These are phyloP conservation scores for Corythornis vintsioides DNA, from an alignment of 2,113 vertebrate genomes.

Conservation along the genomic window DNA sequence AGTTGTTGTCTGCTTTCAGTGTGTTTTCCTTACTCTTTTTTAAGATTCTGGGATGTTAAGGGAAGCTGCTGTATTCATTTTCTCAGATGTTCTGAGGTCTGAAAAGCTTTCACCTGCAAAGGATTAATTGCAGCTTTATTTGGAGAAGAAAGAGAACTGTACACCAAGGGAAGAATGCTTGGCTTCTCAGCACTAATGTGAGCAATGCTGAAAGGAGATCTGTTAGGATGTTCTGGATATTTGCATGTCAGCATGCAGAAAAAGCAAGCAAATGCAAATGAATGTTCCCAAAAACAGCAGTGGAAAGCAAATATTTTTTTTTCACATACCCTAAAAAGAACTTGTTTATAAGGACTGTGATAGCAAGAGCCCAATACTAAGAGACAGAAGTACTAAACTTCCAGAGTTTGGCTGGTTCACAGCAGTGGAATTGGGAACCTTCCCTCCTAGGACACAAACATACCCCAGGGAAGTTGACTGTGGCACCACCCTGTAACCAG, in stretches of 20 bases:
- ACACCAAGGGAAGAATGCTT: neutral
- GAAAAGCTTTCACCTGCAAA: constrained; percentile 2
- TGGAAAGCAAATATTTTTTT: constrained; percentile 28
- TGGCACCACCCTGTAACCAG: neutral
- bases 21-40: neutral
- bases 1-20: neutral
- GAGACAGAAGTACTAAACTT: neutral
- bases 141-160: neutral
- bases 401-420: neutral
- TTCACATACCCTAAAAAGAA: neutral
- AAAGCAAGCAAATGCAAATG: constrained; percentile 62
- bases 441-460: fast-evolving
- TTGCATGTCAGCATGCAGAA: constrained; percentile 24
- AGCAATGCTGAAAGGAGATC: constrained; percentile 27
- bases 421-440: neutral
- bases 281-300: constrained; percentile 29
- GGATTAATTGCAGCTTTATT: neutral
- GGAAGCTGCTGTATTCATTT: neutral
- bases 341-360: neutral
- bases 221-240: neutral
- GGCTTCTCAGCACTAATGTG: neutral
- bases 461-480: neutral
- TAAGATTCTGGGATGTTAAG: neutral
- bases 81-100: neutral
- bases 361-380: neutral